Conservation (phyloP, 2,113 vertebrate genomes). For the Zosterops pallidus region DNA sequence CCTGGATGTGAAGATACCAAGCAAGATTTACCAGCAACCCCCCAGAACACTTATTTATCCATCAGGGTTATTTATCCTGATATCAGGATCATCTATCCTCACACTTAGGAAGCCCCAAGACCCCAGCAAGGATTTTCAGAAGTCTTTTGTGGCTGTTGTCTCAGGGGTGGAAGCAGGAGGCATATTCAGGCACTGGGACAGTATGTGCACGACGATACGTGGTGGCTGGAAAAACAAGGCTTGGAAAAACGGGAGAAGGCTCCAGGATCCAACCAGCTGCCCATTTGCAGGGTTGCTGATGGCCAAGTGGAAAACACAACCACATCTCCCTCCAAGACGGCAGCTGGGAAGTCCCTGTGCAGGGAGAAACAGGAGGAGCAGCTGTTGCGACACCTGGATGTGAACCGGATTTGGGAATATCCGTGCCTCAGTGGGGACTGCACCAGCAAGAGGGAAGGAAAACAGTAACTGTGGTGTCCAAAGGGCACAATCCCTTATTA, state of each 20-base stretch:
- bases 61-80: background rate
- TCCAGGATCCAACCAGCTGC: background rate
- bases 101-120: background rate
- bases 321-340: fast-evolving
- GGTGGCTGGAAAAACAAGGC: background rate
- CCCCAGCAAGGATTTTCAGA: fast-evolving
- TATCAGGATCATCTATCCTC: background rate
- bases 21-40: background rate
- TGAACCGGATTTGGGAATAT: background rate
- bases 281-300: background rate
- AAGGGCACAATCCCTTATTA: background rate
- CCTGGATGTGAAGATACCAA: background rate
- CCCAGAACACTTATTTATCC: background rate
- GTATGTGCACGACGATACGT: fast-evolving
- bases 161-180: background rate
- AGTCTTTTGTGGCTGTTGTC: background rate
- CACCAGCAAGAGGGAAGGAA: background rate
- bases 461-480: background rate
- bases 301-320: background rate
- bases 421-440: fast-evolving
- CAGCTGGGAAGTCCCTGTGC: background rate
- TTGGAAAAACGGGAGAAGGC: background rate
- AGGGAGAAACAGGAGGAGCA: background rate
- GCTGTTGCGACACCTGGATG: fast-evolving
- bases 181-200: fast-evolving